Percentiles rank a stretch among this genome's conserved stretches.
Evolutionary conservation across 2,113 vertebrate genomes (phyloP).

Genomic region (Megaceryle torquata): DNA sequence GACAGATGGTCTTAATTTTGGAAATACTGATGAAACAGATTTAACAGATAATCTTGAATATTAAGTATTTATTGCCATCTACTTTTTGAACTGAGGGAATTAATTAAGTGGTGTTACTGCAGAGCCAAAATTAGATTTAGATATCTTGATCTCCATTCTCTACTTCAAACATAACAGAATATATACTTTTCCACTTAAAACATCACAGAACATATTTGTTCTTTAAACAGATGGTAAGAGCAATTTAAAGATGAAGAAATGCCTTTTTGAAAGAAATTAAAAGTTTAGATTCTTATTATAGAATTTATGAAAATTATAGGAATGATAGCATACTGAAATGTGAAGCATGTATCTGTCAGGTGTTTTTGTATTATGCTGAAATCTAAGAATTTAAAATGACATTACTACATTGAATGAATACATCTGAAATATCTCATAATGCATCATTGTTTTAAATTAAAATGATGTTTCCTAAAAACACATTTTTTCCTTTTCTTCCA

Average conservation of each 20-base stretch:
- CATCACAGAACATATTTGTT: background rate
- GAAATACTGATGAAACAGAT: background rate
- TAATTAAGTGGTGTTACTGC: background rate
- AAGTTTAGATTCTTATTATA: background rate
- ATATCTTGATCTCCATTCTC: background rate
- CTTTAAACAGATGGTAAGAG: background rate
- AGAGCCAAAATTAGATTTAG: background rate
- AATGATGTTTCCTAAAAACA: background rate
- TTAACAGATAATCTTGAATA: background rate
- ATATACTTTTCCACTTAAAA: background rate
- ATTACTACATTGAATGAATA: background rate
- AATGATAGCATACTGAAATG: background rate
- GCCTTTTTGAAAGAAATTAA: background rate
- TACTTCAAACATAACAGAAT: background rate
- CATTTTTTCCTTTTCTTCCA: background rate
- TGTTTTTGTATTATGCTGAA: background rate
- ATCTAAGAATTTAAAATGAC: background rate
- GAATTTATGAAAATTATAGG: background rate
- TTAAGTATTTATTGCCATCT: background rate
- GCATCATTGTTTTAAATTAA: background rate
- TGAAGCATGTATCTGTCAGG: background rate
- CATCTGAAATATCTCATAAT: background rate
- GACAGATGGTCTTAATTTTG: background rate
- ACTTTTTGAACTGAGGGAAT: background rate
- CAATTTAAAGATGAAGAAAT: conserved; percentile 2